Evolutionary conservation across 2,888 invertebrate genomes (phyloP).

Genomic region (Gerris lacustris): DNA sequence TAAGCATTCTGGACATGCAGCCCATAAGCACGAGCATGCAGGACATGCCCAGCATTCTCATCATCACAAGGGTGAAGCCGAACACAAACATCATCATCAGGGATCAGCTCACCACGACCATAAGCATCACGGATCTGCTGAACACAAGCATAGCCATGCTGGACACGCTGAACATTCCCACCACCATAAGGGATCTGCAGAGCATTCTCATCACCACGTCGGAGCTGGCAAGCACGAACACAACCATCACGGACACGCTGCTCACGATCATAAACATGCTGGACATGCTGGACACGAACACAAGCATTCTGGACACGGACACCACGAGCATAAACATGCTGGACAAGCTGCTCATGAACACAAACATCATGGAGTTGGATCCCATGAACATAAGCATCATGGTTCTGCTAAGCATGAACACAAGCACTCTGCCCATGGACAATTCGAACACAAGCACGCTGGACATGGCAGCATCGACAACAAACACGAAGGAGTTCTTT

Average conservation of each 20-base stretch:
- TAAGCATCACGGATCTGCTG: constrained; percentile 8
- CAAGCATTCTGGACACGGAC: constrained; percentile 35
- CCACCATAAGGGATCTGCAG: constrained; percentile 29
- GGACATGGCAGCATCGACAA: constrained; percentile 34
- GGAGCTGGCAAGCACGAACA: constrained; percentile 38
- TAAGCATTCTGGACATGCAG: constrained; percentile 21
- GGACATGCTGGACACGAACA: constrained; percentile 37
- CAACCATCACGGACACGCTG: constrained; percentile 34
- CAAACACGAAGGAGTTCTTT: no score
- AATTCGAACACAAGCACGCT: constrained; percentile 36
- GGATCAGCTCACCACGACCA: constrained; percentile 27
- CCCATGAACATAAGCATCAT: constrained; percentile 36
- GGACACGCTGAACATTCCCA: constrained; percentile 30
- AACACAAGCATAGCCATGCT: constrained; percentile 17
- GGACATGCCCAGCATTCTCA: constrained; percentile 31
- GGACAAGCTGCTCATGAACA: constrained; percentile 38
- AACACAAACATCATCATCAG: constrained; percentile 28
- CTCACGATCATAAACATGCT: constrained; percentile 36
- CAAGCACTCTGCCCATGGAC: constrained; percentile 34
- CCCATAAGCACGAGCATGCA: constrained; percentile 31
- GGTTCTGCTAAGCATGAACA: constrained; percentile 38
- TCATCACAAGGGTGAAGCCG: constrained; percentile 29
- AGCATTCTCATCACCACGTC: constrained; percentile 36
- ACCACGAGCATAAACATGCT: constrained; percentile 36
- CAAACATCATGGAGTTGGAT: constrained; percentile 34